phyloP scores from a whole-genome alignment of 2,113 vertebrate genomes.

The Illadopsis cleaveri region DNA sequence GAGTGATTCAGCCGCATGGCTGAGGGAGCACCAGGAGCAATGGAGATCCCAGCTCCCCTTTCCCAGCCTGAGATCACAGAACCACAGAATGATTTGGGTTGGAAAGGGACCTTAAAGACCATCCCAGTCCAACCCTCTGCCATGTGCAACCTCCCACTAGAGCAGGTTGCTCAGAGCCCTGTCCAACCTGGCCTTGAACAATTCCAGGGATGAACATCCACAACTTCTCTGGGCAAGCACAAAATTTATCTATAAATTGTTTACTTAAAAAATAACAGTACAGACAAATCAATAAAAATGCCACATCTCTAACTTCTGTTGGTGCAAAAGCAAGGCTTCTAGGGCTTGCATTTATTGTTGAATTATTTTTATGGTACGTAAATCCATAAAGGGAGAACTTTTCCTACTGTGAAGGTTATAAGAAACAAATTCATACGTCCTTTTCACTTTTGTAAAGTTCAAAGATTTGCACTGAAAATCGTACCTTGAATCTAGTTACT shows the following conservation, averaged over 20 bases:
- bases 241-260: not conserved
- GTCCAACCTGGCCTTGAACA: not conserved
- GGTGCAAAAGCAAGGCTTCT: not conserved
- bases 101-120: not conserved
- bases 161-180: not conserved
- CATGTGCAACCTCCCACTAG: not conserved
- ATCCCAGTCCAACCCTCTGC: not conserved
- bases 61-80: not conserved
- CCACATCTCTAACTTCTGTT: not conserved
- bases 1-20: not conserved
- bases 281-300: not conserved
- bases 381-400: not conserved
- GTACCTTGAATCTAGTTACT: not conserved
- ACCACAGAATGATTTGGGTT: not conserved
- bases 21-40: not conserved
- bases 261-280: not conserved
- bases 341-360: not conserved
- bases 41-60: not conserved
- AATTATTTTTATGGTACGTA: not conserved
- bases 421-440: not conserved
- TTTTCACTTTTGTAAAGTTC: conserved; percentile 32
- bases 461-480: conserved; percentile 4
- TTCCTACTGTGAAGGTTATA: not conserved
- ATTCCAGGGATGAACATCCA: not conserved
- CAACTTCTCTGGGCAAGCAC: not conserved